phyloP scores from a whole-genome alignment of 2,113 vertebrate genomes.

The Miniopterus natalensis region DNA sequence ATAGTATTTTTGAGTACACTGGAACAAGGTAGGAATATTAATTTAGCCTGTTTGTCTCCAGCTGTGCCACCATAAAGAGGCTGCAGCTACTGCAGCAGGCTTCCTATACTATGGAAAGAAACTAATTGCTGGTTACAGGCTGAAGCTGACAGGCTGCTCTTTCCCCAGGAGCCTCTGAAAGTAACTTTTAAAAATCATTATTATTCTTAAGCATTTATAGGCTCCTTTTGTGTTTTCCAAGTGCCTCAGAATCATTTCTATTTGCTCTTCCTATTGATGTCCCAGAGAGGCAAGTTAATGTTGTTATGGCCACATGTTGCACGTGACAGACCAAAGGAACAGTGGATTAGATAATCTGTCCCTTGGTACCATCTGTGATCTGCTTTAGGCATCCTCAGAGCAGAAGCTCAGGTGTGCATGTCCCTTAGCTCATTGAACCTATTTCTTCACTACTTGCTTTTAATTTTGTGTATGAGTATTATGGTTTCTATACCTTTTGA shows the following conservation, averaged over 20 bases:
- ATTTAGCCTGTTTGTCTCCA: conserved; percentile 82
- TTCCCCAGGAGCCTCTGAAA: conserved; percentile 80
- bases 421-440: not conserved
- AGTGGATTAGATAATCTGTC: conserved; percentile 10
- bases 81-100: conserved; percentile 60
- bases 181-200: conserved; percentile 74
- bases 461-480: not conserved
- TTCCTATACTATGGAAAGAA: conserved; percentile 49
- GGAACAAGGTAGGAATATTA: conserved; percentile 83
- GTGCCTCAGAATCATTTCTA: conserved; percentile 69
- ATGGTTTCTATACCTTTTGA: not conserved
- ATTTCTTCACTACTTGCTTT: conserved; percentile 20
- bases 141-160: conserved; percentile 78
- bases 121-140: conserved; percentile 77
- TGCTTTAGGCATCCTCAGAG: not conserved
- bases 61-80: conserved; percentile 78
- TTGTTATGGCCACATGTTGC: conserved; percentile 29
- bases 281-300: conserved; percentile 29
- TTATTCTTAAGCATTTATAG: conserved; percentile 76
- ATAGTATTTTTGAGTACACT: conserved; percentile 83
- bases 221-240: conserved; percentile 62
- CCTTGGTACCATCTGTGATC: conserved; percentile 8
- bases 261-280: conserved; percentile 57
- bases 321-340: not conserved
- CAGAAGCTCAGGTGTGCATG: not conserved